These are phyloP conservation scores for Nineta flava DNA, from an alignment of 2,888 invertebrate genomes.

Conservation along the genomic window DNA sequence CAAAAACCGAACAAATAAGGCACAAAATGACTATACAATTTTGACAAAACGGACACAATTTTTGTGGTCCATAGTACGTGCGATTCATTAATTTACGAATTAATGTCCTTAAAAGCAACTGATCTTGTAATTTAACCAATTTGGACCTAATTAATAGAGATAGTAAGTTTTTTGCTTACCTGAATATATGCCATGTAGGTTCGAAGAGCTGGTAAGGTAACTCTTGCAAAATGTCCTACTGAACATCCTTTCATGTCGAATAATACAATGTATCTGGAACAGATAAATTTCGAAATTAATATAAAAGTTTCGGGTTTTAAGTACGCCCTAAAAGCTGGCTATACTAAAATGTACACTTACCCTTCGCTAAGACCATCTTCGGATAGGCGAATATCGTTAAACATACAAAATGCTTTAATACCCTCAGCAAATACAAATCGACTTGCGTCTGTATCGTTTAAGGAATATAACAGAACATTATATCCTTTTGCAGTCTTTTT, in stretches of 20 bases:
- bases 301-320: neutral
- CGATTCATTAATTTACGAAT: too few relatives aligned
- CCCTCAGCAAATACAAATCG: conserved; percentile 46
- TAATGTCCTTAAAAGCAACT: neutral
- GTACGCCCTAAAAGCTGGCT: neutral
- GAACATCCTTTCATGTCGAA: conserved; percentile 52
- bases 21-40: too few relatives aligned
- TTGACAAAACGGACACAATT: too few relatives aligned
- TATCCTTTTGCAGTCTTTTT: conserved; percentile 43
- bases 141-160: too few relatives aligned
- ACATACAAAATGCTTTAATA: conserved; percentile 47
- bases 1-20: too few relatives aligned
- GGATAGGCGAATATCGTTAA: conserved; percentile 45
- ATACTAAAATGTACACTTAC: conserved; percentile 18
- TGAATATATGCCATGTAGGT: conserved; percentile 52
- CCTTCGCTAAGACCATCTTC: conserved; percentile 35
- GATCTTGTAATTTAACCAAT: too few relatives aligned
- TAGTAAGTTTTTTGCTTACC: too few relatives aligned
- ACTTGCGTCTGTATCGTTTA: conserved; percentile 43
- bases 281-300: conserved; percentile 10
- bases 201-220: conserved; percentile 42
- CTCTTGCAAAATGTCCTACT: conserved; percentile 46
- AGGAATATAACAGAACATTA: conserved; percentile 40
- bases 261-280: conserved; percentile 42
- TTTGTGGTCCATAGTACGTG: too few relatives aligned